These are phyloP conservation scores for Bovichtus variegatus DNA, from an alignment of 2,797 vertebrate species.

Conservation along the genomic window DNA sequence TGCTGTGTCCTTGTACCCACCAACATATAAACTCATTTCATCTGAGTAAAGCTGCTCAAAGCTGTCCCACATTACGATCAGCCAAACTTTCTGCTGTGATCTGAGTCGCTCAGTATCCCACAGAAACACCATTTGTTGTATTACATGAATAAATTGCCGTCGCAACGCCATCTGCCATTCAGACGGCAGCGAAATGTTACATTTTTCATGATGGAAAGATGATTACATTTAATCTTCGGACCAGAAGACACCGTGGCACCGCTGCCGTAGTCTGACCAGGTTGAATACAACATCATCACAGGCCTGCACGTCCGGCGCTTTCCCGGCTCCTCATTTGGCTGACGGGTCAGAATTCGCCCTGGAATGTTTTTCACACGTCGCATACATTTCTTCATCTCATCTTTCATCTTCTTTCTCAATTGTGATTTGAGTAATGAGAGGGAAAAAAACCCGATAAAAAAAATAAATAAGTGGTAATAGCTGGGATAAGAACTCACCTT, in stretches of 20 bases:
- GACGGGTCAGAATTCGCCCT: background rate
- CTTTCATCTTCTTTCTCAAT: conserved; percentile 2
- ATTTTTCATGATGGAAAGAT: conserved; percentile 46
- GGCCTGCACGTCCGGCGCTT: conserved; percentile 6
- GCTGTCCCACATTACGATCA: conserved; percentile 6
- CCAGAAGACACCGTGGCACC: conserved; percentile 5
- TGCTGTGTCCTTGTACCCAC: background rate
- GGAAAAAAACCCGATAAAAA: conserved; percentile 34
- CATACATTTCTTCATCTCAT: conserved; percentile 5
- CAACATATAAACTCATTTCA: background rate
- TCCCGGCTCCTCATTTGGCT: conserved; percentile 13
- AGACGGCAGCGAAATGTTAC: conserved; percentile 15
- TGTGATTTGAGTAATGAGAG: conserved; percentile 30
- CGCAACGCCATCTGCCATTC: conserved; percentile 43
- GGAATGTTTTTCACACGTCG: conserved; percentile 10
- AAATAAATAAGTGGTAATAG: no score
- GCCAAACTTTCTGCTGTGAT: conserved; percentile 29
- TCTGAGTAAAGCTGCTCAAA: conserved; percentile 2
- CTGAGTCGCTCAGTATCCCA: conserved; percentile 19
- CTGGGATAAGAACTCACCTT: conserved; percentile 32
- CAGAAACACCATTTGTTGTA: conserved; percentile 35
- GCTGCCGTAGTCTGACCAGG: conserved; percentile 37
- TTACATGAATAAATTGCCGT: conserved; percentile 44
- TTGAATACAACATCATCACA: conserved; percentile 35
- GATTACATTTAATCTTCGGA: conserved; percentile 36